phyloP scores from a whole-genome alignment of 2,888 invertebrate species.

The Merodon equestris region DNA sequence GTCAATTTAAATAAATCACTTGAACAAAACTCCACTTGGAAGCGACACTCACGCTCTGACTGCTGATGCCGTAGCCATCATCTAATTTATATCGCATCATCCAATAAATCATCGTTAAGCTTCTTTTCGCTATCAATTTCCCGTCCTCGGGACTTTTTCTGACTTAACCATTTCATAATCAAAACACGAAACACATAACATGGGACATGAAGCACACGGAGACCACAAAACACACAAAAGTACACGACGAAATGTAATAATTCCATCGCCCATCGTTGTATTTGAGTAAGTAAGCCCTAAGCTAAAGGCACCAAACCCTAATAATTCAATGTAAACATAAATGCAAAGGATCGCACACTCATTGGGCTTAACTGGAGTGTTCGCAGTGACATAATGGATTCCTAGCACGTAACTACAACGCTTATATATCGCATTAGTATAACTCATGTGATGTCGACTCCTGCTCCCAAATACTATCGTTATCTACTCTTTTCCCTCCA shows the following conservation, averaged over 20 bases:
- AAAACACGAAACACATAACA: no score
- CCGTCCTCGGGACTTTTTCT: no score
- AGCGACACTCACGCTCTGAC: no score
- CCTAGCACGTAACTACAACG: slow-evolving; percentile 46
- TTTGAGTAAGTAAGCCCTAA: background rate
- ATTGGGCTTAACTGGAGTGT: slow-evolving; percentile 34
- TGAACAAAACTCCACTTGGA: no score
- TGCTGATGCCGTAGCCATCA: no score
- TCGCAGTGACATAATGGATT: slow-evolving; percentile 44
- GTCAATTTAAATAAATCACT: no score
- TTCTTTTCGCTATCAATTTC: slow-evolving; percentile 29
- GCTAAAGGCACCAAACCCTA: slow-evolving; percentile 39
- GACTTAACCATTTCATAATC: no score
- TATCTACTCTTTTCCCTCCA: slow-evolving; percentile 2
- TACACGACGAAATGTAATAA: slow-evolving; percentile 30
- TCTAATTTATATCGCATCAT: slow-evolving; percentile 15
- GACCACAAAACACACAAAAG: no score
- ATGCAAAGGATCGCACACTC: slow-evolving; percentile 33
- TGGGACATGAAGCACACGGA: no score
- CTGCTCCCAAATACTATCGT: no score
- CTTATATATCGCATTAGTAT: slow-evolving; percentile 10
- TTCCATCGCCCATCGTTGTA: background rate
- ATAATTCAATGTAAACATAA: slow-evolving; percentile 49
- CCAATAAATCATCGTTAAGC: slow-evolving; percentile 23
- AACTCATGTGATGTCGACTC: slow-evolving; percentile 29